Evolutionary conservation across 1,140 invertebrate genomes (phyloP), one percentile per base, ranked within the genome.

Genomic region (Penaeus vannamei): DNA sequence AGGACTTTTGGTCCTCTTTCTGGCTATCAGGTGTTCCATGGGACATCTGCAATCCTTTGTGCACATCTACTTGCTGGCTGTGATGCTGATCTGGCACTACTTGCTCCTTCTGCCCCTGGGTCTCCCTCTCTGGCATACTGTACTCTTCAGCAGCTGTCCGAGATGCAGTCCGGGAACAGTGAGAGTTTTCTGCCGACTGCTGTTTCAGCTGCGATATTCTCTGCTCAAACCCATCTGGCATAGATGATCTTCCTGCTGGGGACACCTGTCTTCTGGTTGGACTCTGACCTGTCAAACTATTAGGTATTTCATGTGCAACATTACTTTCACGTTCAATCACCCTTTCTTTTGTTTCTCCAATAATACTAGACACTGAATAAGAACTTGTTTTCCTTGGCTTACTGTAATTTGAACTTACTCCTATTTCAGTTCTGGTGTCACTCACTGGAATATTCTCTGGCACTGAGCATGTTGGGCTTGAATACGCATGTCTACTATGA

Each of bases 301-400:
- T 87, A 26, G 86, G 84, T 85, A 86, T 62, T 60, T 91, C 90
- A 61, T 79, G 77, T 69, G 86, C n/a, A 23, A 85, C 17, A 32
- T 59, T 82, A 61, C 86, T 72, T 61, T 83, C 90, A 53, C 82
- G 72, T 60, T 86, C 87, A 64, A 79, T 72, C 29, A 59, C 61
- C 53, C 88, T 91, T 72, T 91, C 89, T 76, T 77, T 91, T 19
- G 84, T 91, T 82, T 91, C 91, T 59, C 91, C 91, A 84, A 91
- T 91, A 61, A 91, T 91, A 72, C 91, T 91, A 10, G 91, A 91
- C 59, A 91, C 91, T n/a, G 91, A 91, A 86, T 91, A 91, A 64
- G 91, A 91, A 76, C 84, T 90, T 32, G 85, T 89, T 90, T 91
- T 91, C n/a, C 91, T 76, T 17, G 85, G 86, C 72, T 90, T 85